A percentile compares a stretch with the other conserved stretches of the same genome.
These are phyloP conservation scores for Epicauta chinensis DNA, from an alignment of 1,140 invertebrate species.

Conservation along the genomic window DNA sequence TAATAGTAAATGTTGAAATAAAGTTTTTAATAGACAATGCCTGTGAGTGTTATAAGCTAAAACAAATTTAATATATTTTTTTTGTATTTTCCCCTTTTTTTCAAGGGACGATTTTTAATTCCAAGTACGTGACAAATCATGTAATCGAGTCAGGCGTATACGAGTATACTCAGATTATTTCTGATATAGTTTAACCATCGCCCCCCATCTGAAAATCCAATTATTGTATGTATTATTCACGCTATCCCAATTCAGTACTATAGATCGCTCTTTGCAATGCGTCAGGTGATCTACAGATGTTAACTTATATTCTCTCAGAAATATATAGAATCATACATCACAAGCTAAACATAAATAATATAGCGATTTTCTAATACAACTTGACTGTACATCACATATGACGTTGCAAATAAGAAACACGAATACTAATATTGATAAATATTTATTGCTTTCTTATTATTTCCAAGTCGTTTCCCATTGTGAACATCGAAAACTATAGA, in stretches of 20 bases:
- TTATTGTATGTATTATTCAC: conserved; percentile 20
- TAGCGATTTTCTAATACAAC: conserved; percentile 20
- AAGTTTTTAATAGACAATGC: too few relatives aligned
- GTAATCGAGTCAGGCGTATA: conserved; percentile 12
- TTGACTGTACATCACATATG: conserved; percentile 12
- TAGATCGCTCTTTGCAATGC: conserved; percentile 16
- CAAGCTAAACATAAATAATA: conserved; percentile 21
- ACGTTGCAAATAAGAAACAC: too few relatives aligned
- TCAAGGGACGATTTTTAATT: conserved; percentile 18
- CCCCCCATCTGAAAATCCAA: conserved; percentile 10
- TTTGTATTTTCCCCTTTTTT: too few relatives aligned
- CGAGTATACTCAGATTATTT: conserved; percentile 18
- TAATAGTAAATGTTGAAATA: not conserved
- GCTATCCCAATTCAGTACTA: conserved; percentile 12
- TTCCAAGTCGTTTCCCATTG: too few relatives aligned
- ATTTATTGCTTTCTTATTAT: too few relatives aligned
- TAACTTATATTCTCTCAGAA: conserved; percentile 21
- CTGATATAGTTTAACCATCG: conserved; percentile 14
- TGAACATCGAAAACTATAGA: too few relatives aligned
- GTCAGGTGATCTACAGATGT: conserved; percentile 21
- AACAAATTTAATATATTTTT: conserved; percentile 12
- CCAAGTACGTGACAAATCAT: conserved; percentile 17
- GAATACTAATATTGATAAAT: too few relatives aligned
- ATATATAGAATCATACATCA: conserved; percentile 22
- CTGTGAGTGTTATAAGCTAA: conserved; percentile 2